Evolutionary conservation across 2,113 vertebrate species (phyloP).

Genomic region (Seriola quinqueradiata): DNA sequence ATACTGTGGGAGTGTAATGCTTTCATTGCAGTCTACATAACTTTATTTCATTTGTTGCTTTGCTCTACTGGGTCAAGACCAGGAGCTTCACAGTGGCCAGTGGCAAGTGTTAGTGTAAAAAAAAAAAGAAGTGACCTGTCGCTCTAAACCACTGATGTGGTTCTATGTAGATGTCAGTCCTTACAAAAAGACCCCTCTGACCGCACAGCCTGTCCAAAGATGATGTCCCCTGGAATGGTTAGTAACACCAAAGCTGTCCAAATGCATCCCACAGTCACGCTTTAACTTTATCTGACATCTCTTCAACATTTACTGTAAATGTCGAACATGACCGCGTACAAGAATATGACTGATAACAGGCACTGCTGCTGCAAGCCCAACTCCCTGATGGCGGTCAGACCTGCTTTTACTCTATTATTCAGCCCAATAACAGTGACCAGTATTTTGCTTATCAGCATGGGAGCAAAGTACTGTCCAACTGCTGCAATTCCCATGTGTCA

Average conservation of each 20-base stretch:
- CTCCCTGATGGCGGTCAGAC: conserved; percentile 17
- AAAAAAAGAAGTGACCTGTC: conserved; percentile 53
- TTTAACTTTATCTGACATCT: conserved; percentile 70
- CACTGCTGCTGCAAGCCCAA: conserved; percentile 13
- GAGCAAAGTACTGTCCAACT: conserved; percentile 18
- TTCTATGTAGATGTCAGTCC: conserved; percentile 59
- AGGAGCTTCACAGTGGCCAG: conserved; percentile 14
- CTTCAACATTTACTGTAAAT: conserved; percentile 62
- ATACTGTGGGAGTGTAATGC: background rate
- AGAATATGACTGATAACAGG: conserved; percentile 46
- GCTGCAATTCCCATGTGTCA: conserved; percentile 19
- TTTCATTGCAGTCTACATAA: background rate
- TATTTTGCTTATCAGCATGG: conserved; percentile 22
- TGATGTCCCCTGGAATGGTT: conserved; percentile 75
- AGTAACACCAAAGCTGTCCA: conserved; percentile 75
- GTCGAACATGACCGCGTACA: conserved; percentile 61
- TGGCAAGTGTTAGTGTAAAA: conserved; percentile 50
- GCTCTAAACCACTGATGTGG: conserved; percentile 52
- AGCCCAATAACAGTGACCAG: background rate
- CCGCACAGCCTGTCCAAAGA: conserved; percentile 43
- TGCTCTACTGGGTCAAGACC: conserved; percentile 26
- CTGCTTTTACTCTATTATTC: conserved; percentile 28
- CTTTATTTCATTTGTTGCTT: conserved; percentile 14
- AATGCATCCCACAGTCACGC: conserved; percentile 70
- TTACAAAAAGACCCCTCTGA: conserved; percentile 53